Percentiles rank a stretch among this genome's conserved stretches.
phyloP scores from a whole-genome alignment of 37 sponge, comb jelly and placozoan species.

The Axinella damicornis region DNA sequence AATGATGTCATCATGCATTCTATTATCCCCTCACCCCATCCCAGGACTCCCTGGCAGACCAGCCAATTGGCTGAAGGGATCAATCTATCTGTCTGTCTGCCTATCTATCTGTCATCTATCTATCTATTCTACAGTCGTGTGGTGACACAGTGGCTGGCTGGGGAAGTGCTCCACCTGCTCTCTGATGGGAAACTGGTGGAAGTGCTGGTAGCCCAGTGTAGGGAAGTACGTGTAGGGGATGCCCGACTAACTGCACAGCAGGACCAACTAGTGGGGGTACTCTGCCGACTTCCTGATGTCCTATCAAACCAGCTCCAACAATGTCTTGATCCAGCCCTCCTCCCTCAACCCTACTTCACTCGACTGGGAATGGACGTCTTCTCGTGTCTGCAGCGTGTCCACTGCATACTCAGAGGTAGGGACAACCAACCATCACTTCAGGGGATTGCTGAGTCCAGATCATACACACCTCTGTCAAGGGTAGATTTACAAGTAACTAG shows the following conservation, averaged over 20 bases:
- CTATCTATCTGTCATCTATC: too few relatives aligned
- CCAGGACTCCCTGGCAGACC: too few relatives aligned
- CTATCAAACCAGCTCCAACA: constrained; percentile 27
- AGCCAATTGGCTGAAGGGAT: too few relatives aligned
- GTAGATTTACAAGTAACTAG: too few relatives aligned
- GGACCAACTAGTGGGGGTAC: constrained; percentile 33
- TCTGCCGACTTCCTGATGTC: constrained; percentile 57
- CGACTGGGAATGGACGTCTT: constrained; percentile 5
- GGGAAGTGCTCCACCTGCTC: constrained; percentile 8
- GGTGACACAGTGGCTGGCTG: constrained; percentile 47
- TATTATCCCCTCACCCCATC: too few relatives aligned
- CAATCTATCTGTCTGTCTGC: too few relatives aligned
- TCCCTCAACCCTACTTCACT: constrained; percentile 42
- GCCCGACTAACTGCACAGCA: constrained; percentile 20
- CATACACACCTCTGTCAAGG: too few relatives aligned
- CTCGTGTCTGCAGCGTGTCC: not conserved
- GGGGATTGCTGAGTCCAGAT: not conserved
- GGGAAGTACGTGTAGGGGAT: too few relatives aligned
- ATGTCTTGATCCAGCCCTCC: constrained; percentile 1
- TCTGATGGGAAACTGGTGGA: not conserved
- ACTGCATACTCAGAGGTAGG: constrained; percentile 23
- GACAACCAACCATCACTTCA: too few relatives aligned
- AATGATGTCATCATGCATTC: too few relatives aligned
- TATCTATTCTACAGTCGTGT: constrained; percentile 24
- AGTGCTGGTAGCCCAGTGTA: constrained; percentile 5